Evolutionary conservation across 2,888 invertebrate genomes (phyloP), one percentile per base, ranked within the genome.

Genomic region (Pollenia griseotomentosa): DNA sequence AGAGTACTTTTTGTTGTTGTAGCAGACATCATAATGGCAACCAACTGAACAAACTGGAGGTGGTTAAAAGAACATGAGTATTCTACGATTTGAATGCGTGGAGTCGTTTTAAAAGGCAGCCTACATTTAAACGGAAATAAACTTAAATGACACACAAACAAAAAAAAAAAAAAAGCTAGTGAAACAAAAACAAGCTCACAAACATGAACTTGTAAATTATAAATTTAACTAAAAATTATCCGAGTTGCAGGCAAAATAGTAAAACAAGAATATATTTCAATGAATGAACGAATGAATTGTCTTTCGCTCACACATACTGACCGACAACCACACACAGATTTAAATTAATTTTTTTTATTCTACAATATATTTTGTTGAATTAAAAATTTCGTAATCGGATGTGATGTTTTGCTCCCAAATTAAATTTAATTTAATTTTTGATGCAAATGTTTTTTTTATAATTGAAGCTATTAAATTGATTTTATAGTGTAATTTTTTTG

Each of bases 111-210:
- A 48, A 65, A 44, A 59, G 55, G 10, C 87, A 59, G 51, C 87
- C 87, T 84, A 84, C 87, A 87, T 81, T 78, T 68, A 74, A 87
- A 87, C 87, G 87, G 87, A 87, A 87, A 87, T 82, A 87, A 87
- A 82, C 68, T 83, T 33, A 77, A 71, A 61, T 68, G 51, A 79
- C 83, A 79, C 61, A 80, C 59, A 85, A 51, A 70, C 40, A 65
- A n/a, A 51, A 16, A 55, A n/a, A 73, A 44, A 65, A n/a, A 51
- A 16, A 55, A n/a, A 66, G 40, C 33, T 33, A 33, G 33, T 33
- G 48, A 46, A 44, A 40, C 33, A 48, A 40, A 63, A 73, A 51
- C 55, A 57, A 66, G 57, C 6, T 66, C n/a, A 78, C 14, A 53
- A 75, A 53, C 44, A 51, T 81, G 11, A 57, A 74, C 57, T 77